These are phyloP conservation scores for Neoaliturus tenellus DNA, from an alignment of 2,888 invertebrate species.

Conservation along the genomic window DNA sequence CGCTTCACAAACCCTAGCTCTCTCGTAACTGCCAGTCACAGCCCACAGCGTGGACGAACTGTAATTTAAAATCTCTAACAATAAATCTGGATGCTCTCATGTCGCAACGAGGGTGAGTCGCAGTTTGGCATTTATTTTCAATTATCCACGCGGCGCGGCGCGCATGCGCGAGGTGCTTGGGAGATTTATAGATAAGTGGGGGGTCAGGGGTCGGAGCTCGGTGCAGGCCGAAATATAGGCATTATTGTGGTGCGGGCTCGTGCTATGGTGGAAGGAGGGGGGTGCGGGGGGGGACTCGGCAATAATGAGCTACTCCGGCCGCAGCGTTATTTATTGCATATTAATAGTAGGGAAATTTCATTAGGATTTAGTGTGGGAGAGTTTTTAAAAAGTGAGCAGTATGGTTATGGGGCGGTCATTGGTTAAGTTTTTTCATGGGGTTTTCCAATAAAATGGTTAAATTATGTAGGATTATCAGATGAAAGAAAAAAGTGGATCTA, in stretches of 20 bases:
- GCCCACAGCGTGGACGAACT: no score
- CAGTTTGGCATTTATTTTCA: conserved; percentile 15
- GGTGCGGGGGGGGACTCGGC: not conserved
- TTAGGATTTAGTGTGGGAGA: not conserved
- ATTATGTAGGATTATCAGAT: no score
- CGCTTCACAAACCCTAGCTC: no score
- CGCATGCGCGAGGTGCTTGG: not conserved
- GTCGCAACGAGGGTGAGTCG: not conserved
- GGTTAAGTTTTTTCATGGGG: no score
- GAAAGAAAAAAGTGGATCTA: no score
- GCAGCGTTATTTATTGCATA: conserved; percentile 19
- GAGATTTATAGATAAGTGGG: conserved; percentile 23
- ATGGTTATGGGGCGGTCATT: no score
- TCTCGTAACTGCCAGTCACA: no score
- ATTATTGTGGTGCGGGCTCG: conserved; percentile 11
- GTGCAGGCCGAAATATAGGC: conserved; percentile 7
- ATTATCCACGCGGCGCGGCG: not conserved
- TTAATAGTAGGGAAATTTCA: conserved; percentile 9
- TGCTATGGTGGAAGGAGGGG: no score
- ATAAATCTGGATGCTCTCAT: not conserved
- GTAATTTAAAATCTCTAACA: not conserved
- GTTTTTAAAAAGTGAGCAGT: no score
- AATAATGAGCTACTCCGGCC: not conserved
- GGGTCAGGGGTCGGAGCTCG: not conserved
- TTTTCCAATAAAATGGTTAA: no score